Conservation (phyloP, 2,888 invertebrate genomes). For the Pardosa pseudoannulata region DNA sequence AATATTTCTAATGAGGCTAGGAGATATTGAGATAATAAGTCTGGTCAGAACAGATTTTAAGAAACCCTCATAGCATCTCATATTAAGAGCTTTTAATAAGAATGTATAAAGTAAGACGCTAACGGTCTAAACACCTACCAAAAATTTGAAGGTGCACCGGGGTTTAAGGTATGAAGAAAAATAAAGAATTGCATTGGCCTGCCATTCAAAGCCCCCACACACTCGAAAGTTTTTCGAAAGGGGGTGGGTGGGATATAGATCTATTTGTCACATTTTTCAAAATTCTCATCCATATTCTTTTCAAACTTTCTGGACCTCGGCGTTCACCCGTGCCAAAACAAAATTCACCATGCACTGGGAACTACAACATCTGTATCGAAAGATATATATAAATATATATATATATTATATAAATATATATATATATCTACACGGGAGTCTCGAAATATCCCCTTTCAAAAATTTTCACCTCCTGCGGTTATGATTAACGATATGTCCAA, state of each 20-base stretch:
- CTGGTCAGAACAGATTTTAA: too few species aligned
- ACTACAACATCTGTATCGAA: background rate
- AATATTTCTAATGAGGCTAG: too few species aligned
- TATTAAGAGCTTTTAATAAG: too few species aligned
- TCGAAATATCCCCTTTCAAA: slow-evolving; percentile 1
- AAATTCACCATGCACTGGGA: background rate
- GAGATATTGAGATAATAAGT: too few species aligned
- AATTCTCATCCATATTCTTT: background rate
- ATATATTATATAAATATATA: too few species aligned
- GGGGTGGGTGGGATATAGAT: background rate
- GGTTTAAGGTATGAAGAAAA: too few species aligned
- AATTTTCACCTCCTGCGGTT: slow-evolving; percentile 17
- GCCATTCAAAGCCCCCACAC: too few species aligned
- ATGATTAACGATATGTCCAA: slow-evolving; percentile 29
- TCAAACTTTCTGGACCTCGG: background rate
- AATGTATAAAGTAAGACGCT: too few species aligned
- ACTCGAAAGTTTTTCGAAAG: background rate
- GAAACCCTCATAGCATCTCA: too few species aligned
- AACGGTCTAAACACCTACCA: too few species aligned
- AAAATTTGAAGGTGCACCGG: too few species aligned
- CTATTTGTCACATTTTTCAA: background rate
- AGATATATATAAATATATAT: background rate
- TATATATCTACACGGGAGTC: background rate
- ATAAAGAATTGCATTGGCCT: too few species aligned
- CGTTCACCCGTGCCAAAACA: background rate